Evolutionary conservation across 2,113 vertebrate genomes (phyloP), one percentile per base, ranked within the genome.

Genomic region (Charadrius vociferus): DNA sequence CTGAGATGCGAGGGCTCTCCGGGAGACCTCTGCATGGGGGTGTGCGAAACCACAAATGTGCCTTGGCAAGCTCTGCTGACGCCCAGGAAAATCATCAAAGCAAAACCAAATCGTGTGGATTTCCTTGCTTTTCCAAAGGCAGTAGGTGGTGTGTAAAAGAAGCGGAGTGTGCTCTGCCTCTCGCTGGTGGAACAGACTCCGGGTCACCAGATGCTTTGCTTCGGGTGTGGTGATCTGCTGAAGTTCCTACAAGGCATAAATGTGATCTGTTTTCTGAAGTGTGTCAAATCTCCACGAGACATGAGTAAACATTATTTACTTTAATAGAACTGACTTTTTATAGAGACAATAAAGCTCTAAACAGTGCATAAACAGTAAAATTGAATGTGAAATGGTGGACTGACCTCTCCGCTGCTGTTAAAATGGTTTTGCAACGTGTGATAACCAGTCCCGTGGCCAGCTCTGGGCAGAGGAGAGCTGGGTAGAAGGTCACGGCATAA

Each of bases 21-120:
- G 0, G 56, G 52, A 93, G 50, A 85, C 80, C 52, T 0, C 0
- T 17, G 26, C 18, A 1, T 50, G 41, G 39, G 24, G 19, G 13
- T 1, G 22, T 47, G 29, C 17, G 61, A 92, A 93, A 92, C 88
- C 82, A 88, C 77, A 72, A 21, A 63, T 81, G 62, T 81, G 43
- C 32, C 49, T 65, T 91, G 80, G n/a, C 32, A 70, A 16, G 72
- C 86, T 81, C 43, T 82, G 47, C 81, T 74, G 88, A 75, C 83
- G 72, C 34, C 56, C 89, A 81, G 56, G 73, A 74, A 55, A 71
- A 67, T 15, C 77, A 86, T 94, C 73, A 90, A 68, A 94, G 93
- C 73, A 43, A 68, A 65, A 17, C 5, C 45, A 65, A 9, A n/a
- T 74, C 37, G 45, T 61, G 37, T 72, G 81, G 81, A 59, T 81